These are phyloP conservation scores for Hydrocynus forskahlii DNA, from an alignment of 2,797 vertebrate genomes.

Conservation along the genomic window DNA sequence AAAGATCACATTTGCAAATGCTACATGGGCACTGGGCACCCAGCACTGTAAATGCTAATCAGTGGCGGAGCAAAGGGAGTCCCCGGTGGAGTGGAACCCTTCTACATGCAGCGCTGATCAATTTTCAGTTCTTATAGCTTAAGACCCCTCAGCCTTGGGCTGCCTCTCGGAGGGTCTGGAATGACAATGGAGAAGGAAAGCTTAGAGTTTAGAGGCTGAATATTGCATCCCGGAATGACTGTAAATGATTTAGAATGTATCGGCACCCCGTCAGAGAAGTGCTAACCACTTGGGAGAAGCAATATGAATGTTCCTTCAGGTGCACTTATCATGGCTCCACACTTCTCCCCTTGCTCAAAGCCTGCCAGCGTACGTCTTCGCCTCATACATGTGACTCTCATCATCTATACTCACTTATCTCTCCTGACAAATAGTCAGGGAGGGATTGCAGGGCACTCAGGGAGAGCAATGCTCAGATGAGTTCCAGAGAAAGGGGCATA, in stretches of 20 bases:
- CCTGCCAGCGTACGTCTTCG: conserved; percentile 48
- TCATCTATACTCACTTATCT: conserved; percentile 55
- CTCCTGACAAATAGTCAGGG: conserved; percentile 43
- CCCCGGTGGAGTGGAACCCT: conserved; percentile 47
- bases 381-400: conserved; percentile 45
- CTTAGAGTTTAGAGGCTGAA: conserved; percentile 73
- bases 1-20: conserved; percentile 64
- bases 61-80: conserved; percentile 56
- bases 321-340: conserved; percentile 64
- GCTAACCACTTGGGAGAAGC: conserved; percentile 71
- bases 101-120: conserved; percentile 71
- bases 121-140: conserved; percentile 82
- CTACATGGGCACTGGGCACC: conserved; percentile 53
- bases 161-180: conserved; percentile 45
- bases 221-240: conserved; percentile 80
- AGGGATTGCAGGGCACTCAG: not conserved
- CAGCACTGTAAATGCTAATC: conserved; percentile 76
- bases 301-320: conserved; percentile 74
- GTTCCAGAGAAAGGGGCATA: conserved; percentile 16
- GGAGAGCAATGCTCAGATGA: not conserved
- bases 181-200: conserved; percentile 74
- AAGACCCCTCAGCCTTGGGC: conserved; percentile 61
- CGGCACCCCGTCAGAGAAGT: conserved; percentile 64
- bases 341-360: conserved; percentile 56
- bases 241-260: conserved; percentile 84